phyloP scores from a whole-genome alignment of 2,888 invertebrate genomes.

The Pilophorus perplexus region DNA sequence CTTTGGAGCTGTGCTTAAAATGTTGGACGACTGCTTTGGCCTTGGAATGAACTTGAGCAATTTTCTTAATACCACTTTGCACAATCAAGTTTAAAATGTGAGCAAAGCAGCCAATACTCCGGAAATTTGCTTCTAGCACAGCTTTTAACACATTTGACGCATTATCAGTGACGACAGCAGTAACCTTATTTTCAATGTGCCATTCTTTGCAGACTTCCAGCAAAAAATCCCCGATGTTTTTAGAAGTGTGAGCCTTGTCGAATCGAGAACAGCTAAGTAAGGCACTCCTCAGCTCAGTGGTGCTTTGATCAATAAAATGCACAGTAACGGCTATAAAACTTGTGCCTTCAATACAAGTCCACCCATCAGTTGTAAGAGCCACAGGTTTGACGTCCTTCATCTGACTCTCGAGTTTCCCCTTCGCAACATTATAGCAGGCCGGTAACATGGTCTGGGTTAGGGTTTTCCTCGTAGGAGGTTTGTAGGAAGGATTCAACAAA shows the following conservation, averaged over 20 bases:
- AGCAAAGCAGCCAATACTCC: too few relatives aligned
- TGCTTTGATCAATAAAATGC: not conserved
- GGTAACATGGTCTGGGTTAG: not conserved
- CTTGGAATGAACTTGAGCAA: not conserved
- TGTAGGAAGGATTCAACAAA: constrained; percentile 1
- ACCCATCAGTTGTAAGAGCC: not conserved
- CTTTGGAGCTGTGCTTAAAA: not conserved
- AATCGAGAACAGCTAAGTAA: too few relatives aligned
- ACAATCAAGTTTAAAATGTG: too few relatives aligned
- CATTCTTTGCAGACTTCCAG: not conserved
- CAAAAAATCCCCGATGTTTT: not conserved
- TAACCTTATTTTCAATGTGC: not conserved
- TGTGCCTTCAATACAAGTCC: not conserved
- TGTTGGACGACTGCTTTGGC: not conserved
- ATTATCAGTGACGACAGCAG: not conserved
- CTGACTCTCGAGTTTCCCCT: not conserved
- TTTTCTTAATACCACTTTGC: not conserved
- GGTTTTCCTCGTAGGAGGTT: not conserved
- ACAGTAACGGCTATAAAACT: not conserved
- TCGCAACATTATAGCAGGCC: not conserved
- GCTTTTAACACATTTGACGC: not conserved
- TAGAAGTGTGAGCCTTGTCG: not conserved
- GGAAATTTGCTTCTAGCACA: not conserved
- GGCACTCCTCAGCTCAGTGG: not conserved
- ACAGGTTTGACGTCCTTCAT: too few relatives aligned